phyloP scores from a whole-genome alignment of 1,140 invertebrate species.

The Zeugodacus cucurbitae region DNA sequence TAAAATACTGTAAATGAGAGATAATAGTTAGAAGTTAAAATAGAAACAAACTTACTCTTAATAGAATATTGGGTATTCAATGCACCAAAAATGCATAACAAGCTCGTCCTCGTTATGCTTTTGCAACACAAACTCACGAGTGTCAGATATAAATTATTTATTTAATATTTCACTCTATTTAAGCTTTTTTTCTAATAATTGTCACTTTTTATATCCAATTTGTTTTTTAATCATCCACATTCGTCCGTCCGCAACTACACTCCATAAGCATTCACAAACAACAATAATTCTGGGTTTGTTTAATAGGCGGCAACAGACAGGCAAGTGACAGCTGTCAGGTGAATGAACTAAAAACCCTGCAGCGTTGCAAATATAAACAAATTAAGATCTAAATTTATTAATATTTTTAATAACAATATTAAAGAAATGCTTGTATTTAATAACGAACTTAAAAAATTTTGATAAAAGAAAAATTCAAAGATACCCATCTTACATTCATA shows the following conservation, averaged over 20 bases:
- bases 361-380: not conserved
- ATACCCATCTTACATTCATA: too few species aligned
- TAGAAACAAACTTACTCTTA: not conserved
- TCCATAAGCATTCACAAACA: not conserved
- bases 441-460: too few species aligned
- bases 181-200: too few species aligned
- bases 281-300: constrained; percentile 18
- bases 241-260: not conserved
- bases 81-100: not conserved
- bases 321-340: not conserved
- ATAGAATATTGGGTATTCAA: not conserved
- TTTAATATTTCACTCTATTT: too few species aligned
- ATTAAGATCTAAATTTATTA: not conserved
- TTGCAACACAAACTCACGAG: not conserved
- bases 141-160: not conserved
- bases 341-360: not conserved
- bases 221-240: not conserved
- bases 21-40: not conserved
- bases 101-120: not conserved
- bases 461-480: too few species aligned
- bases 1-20: not conserved
- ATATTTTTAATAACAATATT: not conserved
- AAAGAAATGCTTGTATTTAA: too few species aligned
- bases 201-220: not conserved
- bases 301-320: not conserved